Evolutionary conservation across 1,140 invertebrate species (phyloP).

Genomic region (Ceratina australensis): DNA sequence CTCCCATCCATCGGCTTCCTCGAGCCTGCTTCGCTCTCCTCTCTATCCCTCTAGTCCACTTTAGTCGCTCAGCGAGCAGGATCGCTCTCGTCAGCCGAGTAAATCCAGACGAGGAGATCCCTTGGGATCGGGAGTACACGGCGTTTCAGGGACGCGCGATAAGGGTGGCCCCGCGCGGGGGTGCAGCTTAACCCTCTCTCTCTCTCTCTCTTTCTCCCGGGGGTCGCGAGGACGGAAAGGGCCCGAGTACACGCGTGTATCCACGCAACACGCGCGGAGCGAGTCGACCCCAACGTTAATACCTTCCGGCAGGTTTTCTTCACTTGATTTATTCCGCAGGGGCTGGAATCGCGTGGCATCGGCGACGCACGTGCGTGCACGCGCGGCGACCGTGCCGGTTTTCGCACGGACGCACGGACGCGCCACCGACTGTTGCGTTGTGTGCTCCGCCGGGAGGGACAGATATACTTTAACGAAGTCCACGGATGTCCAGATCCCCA

Average conservation of each 20-base stretch:
- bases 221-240: constrained; percentile 41
- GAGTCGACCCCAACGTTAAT: constrained; percentile 66
- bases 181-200: constrained; percentile 69
- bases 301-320: constrained; percentile 73
- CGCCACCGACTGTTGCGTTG: constrained; percentile 1
- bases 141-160: constrained; percentile 67
- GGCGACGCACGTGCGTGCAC: constrained; percentile 49
- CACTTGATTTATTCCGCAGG: constrained; percentile 72
- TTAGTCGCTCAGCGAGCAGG: constrained; percentile 31
- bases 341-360: constrained; percentile 50
- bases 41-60: constrained; percentile 33
- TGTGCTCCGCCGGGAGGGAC: constrained; percentile 6
- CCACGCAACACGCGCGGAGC: constrained; percentile 34
- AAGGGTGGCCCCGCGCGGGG: constrained; percentile 54
- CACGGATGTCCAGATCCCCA: constrained; percentile 35
- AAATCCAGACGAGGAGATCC: constrained; percentile 66
- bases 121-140: constrained; percentile 46
- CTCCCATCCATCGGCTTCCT: not conserved
- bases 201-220: not conserved
- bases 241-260: no score
- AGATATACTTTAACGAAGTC: constrained; percentile 36
- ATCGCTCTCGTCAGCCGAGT: constrained; percentile 58
- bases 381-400: constrained; percentile 27
- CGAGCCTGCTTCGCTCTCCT: not conserved
- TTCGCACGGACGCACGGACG: constrained; percentile 46